phyloP scores from a whole-genome alignment of 2,888 invertebrate genomes.

The Sphecodes monilicornis region DNA sequence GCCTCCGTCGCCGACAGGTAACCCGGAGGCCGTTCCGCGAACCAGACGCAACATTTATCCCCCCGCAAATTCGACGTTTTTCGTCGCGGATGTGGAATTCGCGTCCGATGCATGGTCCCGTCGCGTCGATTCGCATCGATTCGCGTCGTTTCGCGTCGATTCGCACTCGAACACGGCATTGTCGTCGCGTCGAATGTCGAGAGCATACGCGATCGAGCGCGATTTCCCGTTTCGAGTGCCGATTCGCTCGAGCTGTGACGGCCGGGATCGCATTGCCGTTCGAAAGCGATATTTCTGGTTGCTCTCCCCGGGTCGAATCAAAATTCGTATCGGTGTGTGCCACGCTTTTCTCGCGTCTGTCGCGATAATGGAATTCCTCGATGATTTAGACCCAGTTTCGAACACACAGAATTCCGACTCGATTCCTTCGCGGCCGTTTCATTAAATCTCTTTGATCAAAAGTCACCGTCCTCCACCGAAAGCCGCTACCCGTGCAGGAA shows the following conservation, averaged over 20 bases:
- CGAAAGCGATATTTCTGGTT: background rate
- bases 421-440: background rate
- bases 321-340: background rate
- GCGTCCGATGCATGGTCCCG: background rate
- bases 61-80: background rate
- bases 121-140: background rate
- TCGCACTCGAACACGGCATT: background rate
- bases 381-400: background rate
- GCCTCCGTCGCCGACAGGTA: slow-evolving; percentile 1
- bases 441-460: background rate
- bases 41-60: background rate
- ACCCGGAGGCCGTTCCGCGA: background rate
- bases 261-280: background rate
- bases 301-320: too few relatives aligned
- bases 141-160: background rate
- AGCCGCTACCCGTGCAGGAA: background rate
- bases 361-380: background rate
- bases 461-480: background rate
- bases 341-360: too few relatives aligned
- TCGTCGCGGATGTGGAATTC: background rate
- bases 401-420: background rate
- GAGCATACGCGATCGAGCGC: background rate
- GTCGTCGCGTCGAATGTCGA: background rate
- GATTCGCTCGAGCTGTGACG: too few relatives aligned
- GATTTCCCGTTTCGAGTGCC: background rate